Evolutionary conservation across 1,140 invertebrate genomes (phyloP).

Genomic region (Bombus consobrinus): DNA sequence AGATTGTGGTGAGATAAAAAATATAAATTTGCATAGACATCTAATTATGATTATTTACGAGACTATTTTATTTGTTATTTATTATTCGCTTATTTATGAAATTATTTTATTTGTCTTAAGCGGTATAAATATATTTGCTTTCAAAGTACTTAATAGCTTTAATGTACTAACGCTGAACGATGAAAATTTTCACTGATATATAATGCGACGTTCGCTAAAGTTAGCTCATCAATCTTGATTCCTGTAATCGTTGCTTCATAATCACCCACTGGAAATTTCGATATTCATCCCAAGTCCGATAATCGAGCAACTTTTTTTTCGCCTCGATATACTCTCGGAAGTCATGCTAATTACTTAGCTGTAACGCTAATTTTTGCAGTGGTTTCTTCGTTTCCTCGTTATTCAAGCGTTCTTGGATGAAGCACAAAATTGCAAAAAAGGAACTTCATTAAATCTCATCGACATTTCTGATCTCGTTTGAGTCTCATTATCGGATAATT

Average conservation of each 20-base stretch:
- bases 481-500: neutral
- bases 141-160: neutral
- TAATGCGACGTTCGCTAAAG: neutral
- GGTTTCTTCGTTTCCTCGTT: neutral
- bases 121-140: neutral
- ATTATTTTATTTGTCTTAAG: neutral
- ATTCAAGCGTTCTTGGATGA: neutral
- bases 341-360: neutral
- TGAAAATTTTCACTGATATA: neutral
- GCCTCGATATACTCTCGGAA: neutral
- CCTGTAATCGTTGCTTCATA: conserved; percentile 40
- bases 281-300: conserved; percentile 27
- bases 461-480: neutral
- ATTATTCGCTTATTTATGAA: neutral
- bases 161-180: neutral
- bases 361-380: too few relatives aligned
- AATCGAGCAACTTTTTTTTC: conserved; percentile 12
- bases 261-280: conserved; percentile 20
- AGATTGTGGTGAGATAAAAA: neutral
- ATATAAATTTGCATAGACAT: neutral
- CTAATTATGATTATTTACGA: neutral
- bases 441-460: neutral
- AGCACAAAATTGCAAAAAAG: neutral
- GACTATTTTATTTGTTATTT: neutral
- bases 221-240: conserved; percentile 19